Percentiles rank a stretch among this genome's conserved stretches.
Conservation (phyloP, 1,140 invertebrate species). For the Grapholita molesta region DNA sequence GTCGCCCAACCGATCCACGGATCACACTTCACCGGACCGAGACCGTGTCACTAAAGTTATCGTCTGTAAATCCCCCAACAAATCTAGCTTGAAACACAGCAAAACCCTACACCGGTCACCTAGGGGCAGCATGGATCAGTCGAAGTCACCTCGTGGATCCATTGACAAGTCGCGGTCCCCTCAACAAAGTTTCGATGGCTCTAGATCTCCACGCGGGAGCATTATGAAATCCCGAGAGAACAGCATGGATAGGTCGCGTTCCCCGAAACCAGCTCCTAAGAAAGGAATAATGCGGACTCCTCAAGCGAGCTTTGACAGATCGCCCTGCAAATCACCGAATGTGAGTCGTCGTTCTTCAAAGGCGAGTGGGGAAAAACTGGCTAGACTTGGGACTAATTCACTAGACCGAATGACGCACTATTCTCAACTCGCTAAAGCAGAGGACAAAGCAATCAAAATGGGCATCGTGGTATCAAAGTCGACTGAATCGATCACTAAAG, state of each 20-base stretch:
- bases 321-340: conserved; percentile 72
- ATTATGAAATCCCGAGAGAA: conserved; percentile 71
- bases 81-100: conserved; percentile 68
- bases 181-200: conserved; percentile 71
- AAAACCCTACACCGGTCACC: conserved; percentile 67
- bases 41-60: conserved; percentile 75
- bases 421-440: conserved; percentile 71
- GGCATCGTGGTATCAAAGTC: conserved; percentile 76
- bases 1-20: conserved; percentile 56
- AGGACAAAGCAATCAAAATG: conserved; percentile 76
- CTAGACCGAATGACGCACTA: conserved; percentile 73
- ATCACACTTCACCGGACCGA: conserved; percentile 56
- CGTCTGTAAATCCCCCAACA: conserved; percentile 76
- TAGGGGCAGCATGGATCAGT: conserved; percentile 65
- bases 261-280: conserved; percentile 71
- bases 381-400: conserved; percentile 72
- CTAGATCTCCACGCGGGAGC: conserved; percentile 63
- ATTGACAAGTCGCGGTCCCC: conserved; percentile 68
- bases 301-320: conserved; percentile 72
- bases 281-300: conserved; percentile 76
- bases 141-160: conserved; percentile 62
- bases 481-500: conserved; percentile 75
- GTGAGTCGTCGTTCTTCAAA: conserved; percentile 65
- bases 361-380: conserved; percentile 70
- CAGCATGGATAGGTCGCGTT: conserved; percentile 63